Evolutionary conservation across 2,888 invertebrate species (phyloP).

Genomic region (Torymus tubicola): DNA sequence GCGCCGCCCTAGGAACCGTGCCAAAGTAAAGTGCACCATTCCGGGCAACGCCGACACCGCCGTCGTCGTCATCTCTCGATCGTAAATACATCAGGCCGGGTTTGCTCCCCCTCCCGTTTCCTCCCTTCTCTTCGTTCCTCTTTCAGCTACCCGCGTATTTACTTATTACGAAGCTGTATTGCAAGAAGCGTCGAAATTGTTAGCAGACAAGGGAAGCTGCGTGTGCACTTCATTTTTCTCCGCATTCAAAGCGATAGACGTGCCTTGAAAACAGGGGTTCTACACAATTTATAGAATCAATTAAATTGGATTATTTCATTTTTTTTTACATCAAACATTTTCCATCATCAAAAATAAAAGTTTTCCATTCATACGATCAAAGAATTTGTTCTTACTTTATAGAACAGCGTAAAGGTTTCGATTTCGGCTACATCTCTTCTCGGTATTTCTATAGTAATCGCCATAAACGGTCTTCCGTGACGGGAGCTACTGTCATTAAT

Average conservation of each 20-base stretch:
- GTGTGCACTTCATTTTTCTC: slow-evolving; percentile 42
- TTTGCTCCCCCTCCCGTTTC: slow-evolving; percentile 1
- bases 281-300: too few relatives aligned
- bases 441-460: background rate
- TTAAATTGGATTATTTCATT: too few relatives aligned
- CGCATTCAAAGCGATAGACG: background rate
- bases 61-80: slow-evolving; percentile 18
- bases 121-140: background rate
- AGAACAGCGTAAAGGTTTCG: too few relatives aligned
- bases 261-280: too few relatives aligned
- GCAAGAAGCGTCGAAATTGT: slow-evolving; percentile 28
- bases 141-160: slow-evolving; percentile 14
- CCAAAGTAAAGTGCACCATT: slow-evolving; percentile 54
- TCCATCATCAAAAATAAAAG: too few relatives aligned
- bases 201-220: background rate
- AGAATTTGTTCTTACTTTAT: too few relatives aligned
- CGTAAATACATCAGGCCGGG: slow-evolving; percentile 50
- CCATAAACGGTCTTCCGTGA: background rate
- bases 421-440: too few relatives aligned
- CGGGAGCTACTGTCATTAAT: background rate
- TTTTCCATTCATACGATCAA: too few relatives aligned
- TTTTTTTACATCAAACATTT: too few relatives aligned
- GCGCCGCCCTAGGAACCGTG: slow-evolving; percentile 35
- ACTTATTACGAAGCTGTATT: slow-evolving; percentile 46
- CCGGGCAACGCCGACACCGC: background rate